Evolutionary conservation across 2,797 vertebrate genomes (phyloP).

Genomic region (Clarias platycephalus): DNA sequence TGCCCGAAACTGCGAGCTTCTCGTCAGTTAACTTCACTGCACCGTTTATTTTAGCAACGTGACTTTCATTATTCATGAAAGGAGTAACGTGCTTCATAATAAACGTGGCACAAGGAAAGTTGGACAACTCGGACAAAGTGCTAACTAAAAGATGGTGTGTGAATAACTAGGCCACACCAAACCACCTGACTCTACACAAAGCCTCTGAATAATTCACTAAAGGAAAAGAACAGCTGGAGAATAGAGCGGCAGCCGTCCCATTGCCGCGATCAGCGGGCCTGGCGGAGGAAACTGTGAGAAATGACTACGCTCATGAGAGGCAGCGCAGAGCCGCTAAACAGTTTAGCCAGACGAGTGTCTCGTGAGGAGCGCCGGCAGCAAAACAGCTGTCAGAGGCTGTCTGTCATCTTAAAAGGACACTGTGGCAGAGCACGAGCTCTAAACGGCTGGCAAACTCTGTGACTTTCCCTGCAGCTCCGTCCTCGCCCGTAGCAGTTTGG

Average conservation of each 20-base stretch:
- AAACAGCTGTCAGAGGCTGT: constrained; percentile 17
- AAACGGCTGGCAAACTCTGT: constrained; percentile 17
- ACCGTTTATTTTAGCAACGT: constrained; percentile 47
- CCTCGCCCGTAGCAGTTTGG: constrained; percentile 35
- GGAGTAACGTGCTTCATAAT: constrained; percentile 34
- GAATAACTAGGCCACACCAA: constrained; percentile 41
- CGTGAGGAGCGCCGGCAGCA: constrained; percentile 9
- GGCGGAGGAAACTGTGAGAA: constrained; percentile 15
- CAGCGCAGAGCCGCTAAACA: constrained; percentile 10
- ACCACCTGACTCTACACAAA: constrained; percentile 23
- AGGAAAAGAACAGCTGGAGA: constrained; percentile 38
- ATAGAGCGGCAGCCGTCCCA: not conserved
- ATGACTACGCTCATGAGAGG: constrained; percentile 17
- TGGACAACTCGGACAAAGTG: constrained; percentile 27
- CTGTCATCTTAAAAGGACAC: constrained; percentile 38
- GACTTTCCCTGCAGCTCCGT: constrained; percentile 18
- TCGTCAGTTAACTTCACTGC: constrained; percentile 16
- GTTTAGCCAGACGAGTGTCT: constrained; percentile 16
- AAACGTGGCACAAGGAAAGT: constrained; percentile 22
- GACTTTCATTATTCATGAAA: constrained; percentile 47
- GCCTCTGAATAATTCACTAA: constrained; percentile 48
- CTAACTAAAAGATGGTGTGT: constrained; percentile 28
- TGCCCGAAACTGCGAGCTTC: constrained; percentile 15
- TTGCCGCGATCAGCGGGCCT: not conserved
- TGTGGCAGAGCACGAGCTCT: constrained; percentile 10